Evolutionary conservation across 2,888 invertebrate genomes (phyloP).

Genomic region (Colletes collaris): DNA sequence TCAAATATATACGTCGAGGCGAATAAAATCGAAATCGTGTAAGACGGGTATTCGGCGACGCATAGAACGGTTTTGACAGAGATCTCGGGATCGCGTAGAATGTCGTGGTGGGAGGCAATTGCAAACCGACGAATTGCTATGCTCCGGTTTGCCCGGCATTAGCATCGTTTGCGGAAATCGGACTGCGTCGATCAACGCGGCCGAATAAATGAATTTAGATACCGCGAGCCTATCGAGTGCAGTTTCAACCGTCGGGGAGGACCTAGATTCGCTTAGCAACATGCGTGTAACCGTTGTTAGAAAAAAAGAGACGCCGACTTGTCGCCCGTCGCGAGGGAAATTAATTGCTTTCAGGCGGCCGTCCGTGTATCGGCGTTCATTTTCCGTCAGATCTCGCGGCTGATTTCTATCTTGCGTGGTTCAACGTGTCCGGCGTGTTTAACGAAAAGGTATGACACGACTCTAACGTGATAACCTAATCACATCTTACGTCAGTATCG

Average conservation of each 20-base stretch:
- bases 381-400: constrained; percentile 23
- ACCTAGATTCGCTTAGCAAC: constrained; percentile 68
- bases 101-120: constrained; percentile 67
- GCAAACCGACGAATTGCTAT: constrained; percentile 60
- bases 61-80: not conserved
- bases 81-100: constrained; percentile 12
- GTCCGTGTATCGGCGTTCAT: constrained; percentile 21
- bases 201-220: constrained; percentile 73
- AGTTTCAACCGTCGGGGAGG: constrained; percentile 61
- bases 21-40: not conserved
- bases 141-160: constrained; percentile 48
- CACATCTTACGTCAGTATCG: not conserved
- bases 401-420: not conserved
- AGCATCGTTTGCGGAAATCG: constrained; percentile 69
- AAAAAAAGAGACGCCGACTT: constrained; percentile 13
- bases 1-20: constrained; percentile 16
- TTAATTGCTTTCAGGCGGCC: constrained; percentile 37
- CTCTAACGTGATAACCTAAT: constrained; percentile 28
- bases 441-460: constrained; percentile 16
- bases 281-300: constrained; percentile 15
- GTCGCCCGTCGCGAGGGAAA: constrained; percentile 29
- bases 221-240: constrained; percentile 56
- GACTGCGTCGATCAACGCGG: constrained; percentile 63
- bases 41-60: too few relatives aligned
- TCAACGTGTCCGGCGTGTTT: not conserved